Percentiles rank a stretch among this genome's conserved stretches.
These are phyloP conservation scores for Herpetotheres cachinnans DNA, from an alignment of 2,113 vertebrate species.

Conservation along the genomic window DNA sequence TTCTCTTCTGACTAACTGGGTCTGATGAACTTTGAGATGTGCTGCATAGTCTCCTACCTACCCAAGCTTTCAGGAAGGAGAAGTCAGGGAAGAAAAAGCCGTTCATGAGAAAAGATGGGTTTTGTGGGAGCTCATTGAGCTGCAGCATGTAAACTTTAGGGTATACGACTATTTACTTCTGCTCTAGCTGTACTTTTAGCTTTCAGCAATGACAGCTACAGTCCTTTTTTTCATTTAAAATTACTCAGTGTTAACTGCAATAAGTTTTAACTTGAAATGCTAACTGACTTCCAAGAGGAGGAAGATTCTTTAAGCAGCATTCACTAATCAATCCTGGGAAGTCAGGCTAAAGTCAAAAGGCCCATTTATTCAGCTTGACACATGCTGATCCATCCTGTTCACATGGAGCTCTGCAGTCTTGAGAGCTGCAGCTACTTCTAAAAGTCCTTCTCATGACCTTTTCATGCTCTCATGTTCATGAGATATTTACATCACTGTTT, in stretches of 20 bases:
- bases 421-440: not conserved
- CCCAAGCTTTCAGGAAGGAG: not conserved
- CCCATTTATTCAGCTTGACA: not conserved
- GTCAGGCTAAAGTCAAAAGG: not conserved
- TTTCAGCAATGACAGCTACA: not conserved
- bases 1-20: not conserved
- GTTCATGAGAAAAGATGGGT: not conserved
- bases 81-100: not conserved
- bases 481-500: not conserved
- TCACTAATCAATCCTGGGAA: not conserved
- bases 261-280: not conserved
- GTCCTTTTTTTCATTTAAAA: not conserved
- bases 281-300: not conserved
- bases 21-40: not conserved
- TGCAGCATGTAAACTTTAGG: not conserved
- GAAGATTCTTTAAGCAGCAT: not conserved
- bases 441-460: not conserved
- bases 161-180: not conserved
- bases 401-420: not conserved
- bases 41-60: not conserved
- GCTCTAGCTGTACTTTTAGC: not conserved
- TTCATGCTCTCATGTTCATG: not conserved
- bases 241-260: not conserved
- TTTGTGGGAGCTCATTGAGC: not conserved
- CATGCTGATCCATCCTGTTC: not conserved